Percentiles rank a stretch among this genome's conserved stretches.
Conservation (phyloP, 2,888 invertebrate species). For the Oxyscelio sp. region DNA sequence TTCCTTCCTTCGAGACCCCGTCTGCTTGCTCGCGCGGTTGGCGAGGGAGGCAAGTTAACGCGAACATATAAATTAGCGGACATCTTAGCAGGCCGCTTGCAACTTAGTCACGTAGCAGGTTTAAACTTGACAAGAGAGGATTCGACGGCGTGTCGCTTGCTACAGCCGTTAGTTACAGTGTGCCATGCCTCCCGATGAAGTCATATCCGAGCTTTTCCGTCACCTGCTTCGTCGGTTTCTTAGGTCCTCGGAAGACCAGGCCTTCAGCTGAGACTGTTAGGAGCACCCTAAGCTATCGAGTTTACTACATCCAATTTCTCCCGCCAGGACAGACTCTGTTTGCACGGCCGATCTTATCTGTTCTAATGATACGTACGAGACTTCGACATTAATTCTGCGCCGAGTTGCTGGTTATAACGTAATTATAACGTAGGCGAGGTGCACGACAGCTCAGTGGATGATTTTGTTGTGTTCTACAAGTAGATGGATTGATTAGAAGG, state of each 20-base stretch:
- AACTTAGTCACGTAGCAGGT: too few relatives aligned
- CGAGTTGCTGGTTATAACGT: constrained; percentile 66
- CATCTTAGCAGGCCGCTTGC: too few relatives aligned
- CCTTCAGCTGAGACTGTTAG: background rate
- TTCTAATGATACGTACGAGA: constrained; percentile 66
- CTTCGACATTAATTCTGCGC: constrained; percentile 64
- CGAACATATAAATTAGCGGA: too few relatives aligned
- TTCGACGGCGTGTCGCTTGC: too few relatives aligned
- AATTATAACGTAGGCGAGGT: constrained; percentile 56
- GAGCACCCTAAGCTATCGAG: constrained; percentile 19
- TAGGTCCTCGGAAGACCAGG: background rate
- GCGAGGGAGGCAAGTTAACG: too few relatives aligned
- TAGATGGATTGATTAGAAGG: constrained; percentile 55
- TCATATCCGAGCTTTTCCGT: too few relatives aligned
- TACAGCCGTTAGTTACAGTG: too few relatives aligned
- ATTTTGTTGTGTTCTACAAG: constrained; percentile 62
- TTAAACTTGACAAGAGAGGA: too few relatives aligned
- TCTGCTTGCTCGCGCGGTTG: too few relatives aligned
- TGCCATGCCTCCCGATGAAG: too few relatives aligned
- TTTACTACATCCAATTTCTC: constrained; percentile 44
- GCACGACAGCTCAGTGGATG: constrained; percentile 46
- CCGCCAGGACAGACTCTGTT: constrained; percentile 39
- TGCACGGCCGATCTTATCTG: constrained; percentile 68
- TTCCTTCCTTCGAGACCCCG: too few relatives aligned
- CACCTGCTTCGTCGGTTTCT: constrained; percentile 75